These are phyloP conservation scores for Podabrus alpinus DNA, from an alignment of 2,888 invertebrate species.

Conservation along the genomic window DNA sequence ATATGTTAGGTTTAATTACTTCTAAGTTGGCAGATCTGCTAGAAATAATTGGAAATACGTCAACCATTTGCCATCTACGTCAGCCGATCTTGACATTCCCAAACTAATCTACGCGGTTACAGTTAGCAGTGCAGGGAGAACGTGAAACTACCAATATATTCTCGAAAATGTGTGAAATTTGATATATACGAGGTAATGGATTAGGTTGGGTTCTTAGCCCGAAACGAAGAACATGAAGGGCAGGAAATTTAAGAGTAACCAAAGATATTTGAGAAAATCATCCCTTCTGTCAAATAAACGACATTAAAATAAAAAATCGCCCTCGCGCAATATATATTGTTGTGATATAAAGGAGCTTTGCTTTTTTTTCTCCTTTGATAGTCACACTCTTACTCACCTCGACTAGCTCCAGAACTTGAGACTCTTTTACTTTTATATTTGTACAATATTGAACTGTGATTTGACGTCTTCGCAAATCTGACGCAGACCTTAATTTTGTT, in stretches of 20 bases:
- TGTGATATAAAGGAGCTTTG: too few relatives aligned
- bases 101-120: constrained; percentile 27
- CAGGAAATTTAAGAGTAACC: constrained; percentile 19
- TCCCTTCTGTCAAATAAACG: not conserved
- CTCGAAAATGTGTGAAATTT: constrained; percentile 30
- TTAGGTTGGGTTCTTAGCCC: constrained; percentile 25
- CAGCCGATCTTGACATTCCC: constrained; percentile 25
- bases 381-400: too few relatives aligned
- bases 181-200: constrained; percentile 29
- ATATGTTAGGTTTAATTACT: constrained; percentile 35
- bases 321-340: too few relatives aligned
- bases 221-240: constrained; percentile 21
- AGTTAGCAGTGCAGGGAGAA: constrained; percentile 19
- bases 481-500: too few relatives aligned
- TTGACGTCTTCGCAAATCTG: too few relatives aligned
- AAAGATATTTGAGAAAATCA: constrained; percentile 12
- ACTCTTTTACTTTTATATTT: too few relatives aligned
- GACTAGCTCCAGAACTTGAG: too few relatives aligned
- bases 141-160: constrained; percentile 26
- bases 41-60: constrained; percentile 34
- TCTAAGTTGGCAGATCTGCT: constrained; percentile 29
- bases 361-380: too few relatives aligned
- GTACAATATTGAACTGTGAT: too few relatives aligned
- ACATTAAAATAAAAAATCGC: not conserved
- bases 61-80: constrained; percentile 33